Evolutionary conservation across 2,888 invertebrate genomes (phyloP).

Genomic region (Melangyna quadrimaculata): DNA sequence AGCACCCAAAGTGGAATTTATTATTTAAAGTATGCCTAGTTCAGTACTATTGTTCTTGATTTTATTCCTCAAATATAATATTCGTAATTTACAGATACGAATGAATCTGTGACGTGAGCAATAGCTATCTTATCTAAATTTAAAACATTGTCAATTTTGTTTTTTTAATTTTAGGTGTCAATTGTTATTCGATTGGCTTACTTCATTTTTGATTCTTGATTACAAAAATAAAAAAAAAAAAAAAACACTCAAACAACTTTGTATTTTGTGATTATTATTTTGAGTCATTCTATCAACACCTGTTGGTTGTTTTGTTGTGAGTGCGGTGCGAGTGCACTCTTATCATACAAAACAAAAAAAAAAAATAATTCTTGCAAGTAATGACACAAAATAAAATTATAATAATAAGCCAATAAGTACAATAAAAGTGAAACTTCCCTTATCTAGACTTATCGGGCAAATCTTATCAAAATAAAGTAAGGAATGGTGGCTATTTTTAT

Average conservation of each 20-base stretch:
- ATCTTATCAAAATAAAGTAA: neutral
- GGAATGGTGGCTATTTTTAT: neutral
- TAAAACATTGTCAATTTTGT: neutral
- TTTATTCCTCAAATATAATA: neutral
- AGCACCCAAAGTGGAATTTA: neutral
- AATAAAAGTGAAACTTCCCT: constrained; percentile 27
- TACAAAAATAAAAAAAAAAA: too few relatives aligned
- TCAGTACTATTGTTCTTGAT: neutral
- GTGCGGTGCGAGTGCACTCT: neutral
- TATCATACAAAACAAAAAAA: neutral
- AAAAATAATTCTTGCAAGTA: neutral
- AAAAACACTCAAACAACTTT: neutral
- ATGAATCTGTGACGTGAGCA: neutral
- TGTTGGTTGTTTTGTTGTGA: too few relatives aligned
- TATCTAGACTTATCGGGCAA: constrained; percentile 10
- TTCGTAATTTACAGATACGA: neutral
- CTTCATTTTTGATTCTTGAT: neutral
- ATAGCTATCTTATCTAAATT: neutral
- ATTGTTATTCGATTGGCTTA: neutral
- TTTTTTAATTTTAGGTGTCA: neutral
- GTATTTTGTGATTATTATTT: neutral
- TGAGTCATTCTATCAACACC: constrained; percentile 11
- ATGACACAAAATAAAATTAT: neutral
- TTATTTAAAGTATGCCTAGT: neutral
- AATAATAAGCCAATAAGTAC: neutral